Evolutionary conservation across 2,888 invertebrate genomes (phyloP).

Genomic region (Nesidiocoris tenuis): DNA sequence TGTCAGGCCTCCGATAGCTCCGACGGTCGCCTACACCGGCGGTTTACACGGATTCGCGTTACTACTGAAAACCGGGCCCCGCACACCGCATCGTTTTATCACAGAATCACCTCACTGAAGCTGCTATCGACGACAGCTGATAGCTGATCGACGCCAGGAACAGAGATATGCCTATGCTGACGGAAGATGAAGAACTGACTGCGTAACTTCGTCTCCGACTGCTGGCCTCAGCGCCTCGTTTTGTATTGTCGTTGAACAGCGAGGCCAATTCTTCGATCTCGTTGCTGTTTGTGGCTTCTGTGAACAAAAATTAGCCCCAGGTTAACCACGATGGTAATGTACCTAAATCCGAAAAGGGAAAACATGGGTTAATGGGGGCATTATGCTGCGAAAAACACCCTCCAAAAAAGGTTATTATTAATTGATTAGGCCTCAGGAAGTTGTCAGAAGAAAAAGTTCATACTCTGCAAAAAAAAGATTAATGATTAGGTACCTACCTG

Average conservation of each 20-base stretch:
- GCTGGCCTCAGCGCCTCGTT: constrained; percentile 37
- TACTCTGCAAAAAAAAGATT: too few relatives aligned
- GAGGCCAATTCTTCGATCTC: constrained; percentile 37
- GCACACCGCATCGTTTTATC: neutral
- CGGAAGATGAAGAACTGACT: neutral
- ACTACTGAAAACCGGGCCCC: neutral
- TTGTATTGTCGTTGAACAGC: constrained; percentile 29
- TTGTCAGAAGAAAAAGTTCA: too few relatives aligned
- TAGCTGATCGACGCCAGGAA: neutral
- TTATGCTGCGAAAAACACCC: too few relatives aligned
- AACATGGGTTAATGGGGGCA: too few relatives aligned
- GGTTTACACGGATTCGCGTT: neutral
- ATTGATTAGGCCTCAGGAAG: too few relatives aligned
- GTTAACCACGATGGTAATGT: too few relatives aligned
- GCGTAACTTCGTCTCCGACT: constrained; percentile 30
- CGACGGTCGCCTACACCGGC: too few relatives aligned
- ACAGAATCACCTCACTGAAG: neutral
- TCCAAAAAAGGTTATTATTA: too few relatives aligned
- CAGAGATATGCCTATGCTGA: neutral
- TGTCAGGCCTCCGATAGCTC: too few relatives aligned
- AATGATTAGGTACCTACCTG: constrained; percentile 6
- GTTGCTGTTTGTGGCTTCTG: constrained; percentile 29
- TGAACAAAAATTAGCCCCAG: too few relatives aligned
- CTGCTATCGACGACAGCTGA: neutral
- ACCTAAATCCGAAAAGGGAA: too few relatives aligned